Evolutionary conservation across 2,113 vertebrate species (phyloP), one percentile per base, ranked within the genome.

Genomic region (Oncorhynchus kisutch): DNA sequence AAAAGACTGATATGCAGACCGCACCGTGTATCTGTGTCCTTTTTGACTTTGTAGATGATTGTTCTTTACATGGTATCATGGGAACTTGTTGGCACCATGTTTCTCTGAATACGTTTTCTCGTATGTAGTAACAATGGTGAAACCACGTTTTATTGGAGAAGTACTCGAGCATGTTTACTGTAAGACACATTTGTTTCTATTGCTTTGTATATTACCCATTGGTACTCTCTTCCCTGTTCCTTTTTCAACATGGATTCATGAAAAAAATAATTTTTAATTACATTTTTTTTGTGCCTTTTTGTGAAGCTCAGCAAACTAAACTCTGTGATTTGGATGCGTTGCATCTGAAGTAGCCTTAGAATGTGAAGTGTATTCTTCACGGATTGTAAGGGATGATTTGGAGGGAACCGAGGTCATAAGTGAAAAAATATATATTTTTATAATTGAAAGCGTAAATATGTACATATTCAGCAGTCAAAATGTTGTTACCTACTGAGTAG

Each of bases 401-500:
- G 51, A 22, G 16, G 59, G n/a, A 9, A 4, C 20, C 5, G 67
- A 89, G 87, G 88, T 89, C 86, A 90, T 83, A 95, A 93, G 92
- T 82, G 91, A 92, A 90, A 92, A 92, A 91, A 88, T 95, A 89
- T 94, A 95, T 96, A 94, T 94, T 68, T 96, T 95, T 96, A 92
- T 94, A 96, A 95, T 91, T 88, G 85, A 95, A 94, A 24, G 5
- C 2, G 0, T 60, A 92, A 95, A 93, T 96, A 95, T 91, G 73
- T 67, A 93, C 88, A 92, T 94, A 92, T 94, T 95, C 94, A 95
- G 92, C 91, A 96, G 94, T 94, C 89, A 93, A 93, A 95, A 16
- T 71, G 70, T 64, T 94, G 91, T 94, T 73, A 95, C 96, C 97
- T 99, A 97, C 97, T 95, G 94, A 94, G 97, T 98, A 99, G 97